Percentiles rank a stretch among this genome's conserved stretches.
These are phyloP conservation scores for Thereva unica DNA, from an alignment of 2,888 invertebrate genomes.

Conservation along the genomic window DNA sequence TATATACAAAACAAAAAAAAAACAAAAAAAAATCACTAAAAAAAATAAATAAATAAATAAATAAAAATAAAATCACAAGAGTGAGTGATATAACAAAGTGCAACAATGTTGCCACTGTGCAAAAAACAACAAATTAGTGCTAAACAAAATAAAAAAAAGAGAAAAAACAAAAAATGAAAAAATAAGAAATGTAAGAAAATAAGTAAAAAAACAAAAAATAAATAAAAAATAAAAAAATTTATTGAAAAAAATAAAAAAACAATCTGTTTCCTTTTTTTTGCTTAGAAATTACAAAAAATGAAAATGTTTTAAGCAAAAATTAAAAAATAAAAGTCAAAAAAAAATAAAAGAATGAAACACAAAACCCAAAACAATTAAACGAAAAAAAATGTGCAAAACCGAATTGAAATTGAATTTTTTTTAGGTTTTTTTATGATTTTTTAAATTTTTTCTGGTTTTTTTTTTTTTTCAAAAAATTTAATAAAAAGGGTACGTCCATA, in stretches of 20 bases:
- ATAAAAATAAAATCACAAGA: conserved; percentile 25
- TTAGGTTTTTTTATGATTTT: background rate
- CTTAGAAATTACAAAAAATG: conserved; percentile 11
- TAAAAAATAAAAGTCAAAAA: background rate
- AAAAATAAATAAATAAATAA: background rate
- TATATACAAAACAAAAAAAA: background rate
- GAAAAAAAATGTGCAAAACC: conserved; percentile 4
- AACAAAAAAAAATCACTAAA: background rate
- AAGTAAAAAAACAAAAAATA: conserved; percentile 25
- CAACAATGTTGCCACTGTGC: conserved; percentile 38
- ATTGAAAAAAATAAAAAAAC: conserved; percentile 16
- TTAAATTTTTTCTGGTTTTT: conserved; percentile 11
- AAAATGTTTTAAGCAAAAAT: conserved; percentile 1
- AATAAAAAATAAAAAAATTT: conserved; percentile 18
- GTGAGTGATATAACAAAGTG: conserved; percentile 37
- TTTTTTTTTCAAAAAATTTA: conserved; percentile 20
- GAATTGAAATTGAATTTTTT: conserved; percentile 1
- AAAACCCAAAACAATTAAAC: background rate
- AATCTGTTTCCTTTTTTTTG: conserved; percentile 20
- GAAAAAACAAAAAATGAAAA: conserved; percentile 1
- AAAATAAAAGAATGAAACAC: background rate
- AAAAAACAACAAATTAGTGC: conserved; percentile 35
- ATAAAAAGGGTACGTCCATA: too few species aligned
- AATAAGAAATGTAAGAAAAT: background rate
- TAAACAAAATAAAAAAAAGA: conserved; percentile 20